These are phyloP conservation scores for Camelus dromedarius DNA, from an alignment of 2,113 vertebrate species.

Conservation along the genomic window DNA sequence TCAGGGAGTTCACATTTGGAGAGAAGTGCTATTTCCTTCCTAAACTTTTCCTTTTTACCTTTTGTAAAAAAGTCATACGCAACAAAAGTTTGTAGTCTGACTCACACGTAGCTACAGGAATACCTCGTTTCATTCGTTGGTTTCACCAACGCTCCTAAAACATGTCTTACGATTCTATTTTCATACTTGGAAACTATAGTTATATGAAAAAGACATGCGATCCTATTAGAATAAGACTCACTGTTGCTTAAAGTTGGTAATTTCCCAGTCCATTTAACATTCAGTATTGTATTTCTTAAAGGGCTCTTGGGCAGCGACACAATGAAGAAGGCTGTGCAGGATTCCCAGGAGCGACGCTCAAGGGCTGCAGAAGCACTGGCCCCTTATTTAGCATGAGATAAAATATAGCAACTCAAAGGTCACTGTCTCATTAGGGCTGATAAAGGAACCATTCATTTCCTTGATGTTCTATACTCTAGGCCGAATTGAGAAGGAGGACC, in stretches of 20 bases:
- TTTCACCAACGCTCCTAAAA: slow-evolving; percentile 38
- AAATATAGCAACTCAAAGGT: slow-evolving; percentile 63
- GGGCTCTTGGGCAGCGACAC: background rate
- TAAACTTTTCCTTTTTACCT: slow-evolving; percentile 32
- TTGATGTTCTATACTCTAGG: slow-evolving; percentile 34
- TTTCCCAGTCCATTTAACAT: slow-evolving; percentile 3
- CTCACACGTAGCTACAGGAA: background rate
- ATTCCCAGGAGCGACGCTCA: background rate
- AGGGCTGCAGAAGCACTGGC: background rate
- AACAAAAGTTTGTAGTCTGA: background rate
- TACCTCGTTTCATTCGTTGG: background rate
- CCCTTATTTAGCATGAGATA: background rate
- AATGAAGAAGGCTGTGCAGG: background rate
- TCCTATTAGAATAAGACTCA: slow-evolving; percentile 31
- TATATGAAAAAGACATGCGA: background rate
- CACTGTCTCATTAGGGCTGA: slow-evolving; percentile 31
- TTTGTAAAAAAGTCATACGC: background rate
- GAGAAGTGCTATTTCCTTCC: background rate
- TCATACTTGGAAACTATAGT: slow-evolving; percentile 45
- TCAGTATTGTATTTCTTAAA: background rate
- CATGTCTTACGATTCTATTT: slow-evolving; percentile 45
- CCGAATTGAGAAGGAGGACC: background rate
- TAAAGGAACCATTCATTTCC: slow-evolving; percentile 64
- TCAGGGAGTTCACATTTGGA: background rate
- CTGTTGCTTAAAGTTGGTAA: background rate